Evolutionary conservation across 2,888 invertebrate genomes (phyloP), one percentile per base, ranked within the genome.

Genomic region (Ditula angustiorana): DNA sequence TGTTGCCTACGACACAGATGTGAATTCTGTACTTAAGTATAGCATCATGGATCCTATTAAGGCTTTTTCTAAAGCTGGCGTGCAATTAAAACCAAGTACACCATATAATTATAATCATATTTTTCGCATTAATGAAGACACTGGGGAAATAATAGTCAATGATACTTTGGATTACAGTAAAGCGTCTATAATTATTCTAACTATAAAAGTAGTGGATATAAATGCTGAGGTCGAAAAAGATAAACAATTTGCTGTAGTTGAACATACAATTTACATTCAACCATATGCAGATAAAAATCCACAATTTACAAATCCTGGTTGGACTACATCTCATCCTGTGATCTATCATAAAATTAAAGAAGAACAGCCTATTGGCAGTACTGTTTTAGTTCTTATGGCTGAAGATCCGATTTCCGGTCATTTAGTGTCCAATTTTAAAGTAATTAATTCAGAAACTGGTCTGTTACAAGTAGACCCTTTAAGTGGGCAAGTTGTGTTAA

Each of bases 231-330:
- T 95, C 0, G 93, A 95, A 70, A 94, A 93, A 55, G 95, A 95
- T 1, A 86, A 89, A 1, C 96, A 96, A 81, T 91, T 94, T 46
- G 95, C 94, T 53, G 86, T 92, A 57, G 94, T 94, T 0, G 96
- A 96, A 75, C 95, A 96, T 5, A 96, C 96, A 0, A 92, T 97
- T 41, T 97, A 96, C 77, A 94, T 97, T 26, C 96, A 96, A 79
- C 96, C 96, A 0, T 96, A 95, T 78, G 95, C 95, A 68, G 96
- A 96, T 71, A 95, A 95, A 74, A 96, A 96, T 83, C 96, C 97
- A 0, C 94, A 96, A 28, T 96, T 97, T 71, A 94, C 94, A 1
- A 95, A 96, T 71, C 81, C 94, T 0, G 95, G 95, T 1, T 97
- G 97, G 97, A 95, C 95, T 0, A 94, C 94, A 26, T 94, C 95